phyloP scores from a whole-genome alignment of 2,888 invertebrate species.

The Cataglyphis cursor region DNA sequence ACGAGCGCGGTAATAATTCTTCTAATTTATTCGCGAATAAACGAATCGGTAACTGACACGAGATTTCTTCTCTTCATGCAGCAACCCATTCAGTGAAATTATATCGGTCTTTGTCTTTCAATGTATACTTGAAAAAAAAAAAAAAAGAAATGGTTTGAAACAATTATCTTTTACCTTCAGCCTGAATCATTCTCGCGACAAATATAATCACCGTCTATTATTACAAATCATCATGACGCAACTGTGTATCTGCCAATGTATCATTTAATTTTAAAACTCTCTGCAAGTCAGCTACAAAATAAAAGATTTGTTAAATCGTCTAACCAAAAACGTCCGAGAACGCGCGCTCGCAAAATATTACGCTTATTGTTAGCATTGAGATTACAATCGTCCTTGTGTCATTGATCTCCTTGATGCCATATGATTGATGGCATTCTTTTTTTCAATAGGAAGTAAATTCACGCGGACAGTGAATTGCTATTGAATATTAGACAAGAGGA shows the following conservation, averaged over 20 bases:
- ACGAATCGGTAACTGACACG: neutral
- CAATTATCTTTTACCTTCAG: slow-evolving; percentile 3
- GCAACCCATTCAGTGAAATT: neutral
- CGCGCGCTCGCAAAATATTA: neutral
- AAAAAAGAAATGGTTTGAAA: neutral
- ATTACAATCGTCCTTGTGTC: slow-evolving; percentile 20
- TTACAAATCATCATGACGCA: slow-evolving; percentile 21
- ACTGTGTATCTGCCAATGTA: neutral
- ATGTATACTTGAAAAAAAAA: neutral
- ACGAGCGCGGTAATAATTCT: neutral
- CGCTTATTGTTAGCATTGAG: neutral
- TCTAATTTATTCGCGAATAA: slow-evolving; percentile 6
- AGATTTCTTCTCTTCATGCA: neutral
- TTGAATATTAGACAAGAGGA: slow-evolving; percentile 20
- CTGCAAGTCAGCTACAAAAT: neutral
- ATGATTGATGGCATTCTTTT: slow-evolving; percentile 21
- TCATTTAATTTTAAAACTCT: slow-evolving; percentile 12
- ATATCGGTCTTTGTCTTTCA: neutral
- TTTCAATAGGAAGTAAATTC: slow-evolving; percentile 9
- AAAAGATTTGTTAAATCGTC: neutral
- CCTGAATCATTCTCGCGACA: slow-evolving; percentile 2
- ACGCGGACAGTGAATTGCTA: neutral
- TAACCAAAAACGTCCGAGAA: neutral
- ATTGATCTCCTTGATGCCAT: neutral
- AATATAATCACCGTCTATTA: neutral